phyloP scores from a whole-genome alignment of 2,113 vertebrate genomes.

The Cettia cetti region DNA sequence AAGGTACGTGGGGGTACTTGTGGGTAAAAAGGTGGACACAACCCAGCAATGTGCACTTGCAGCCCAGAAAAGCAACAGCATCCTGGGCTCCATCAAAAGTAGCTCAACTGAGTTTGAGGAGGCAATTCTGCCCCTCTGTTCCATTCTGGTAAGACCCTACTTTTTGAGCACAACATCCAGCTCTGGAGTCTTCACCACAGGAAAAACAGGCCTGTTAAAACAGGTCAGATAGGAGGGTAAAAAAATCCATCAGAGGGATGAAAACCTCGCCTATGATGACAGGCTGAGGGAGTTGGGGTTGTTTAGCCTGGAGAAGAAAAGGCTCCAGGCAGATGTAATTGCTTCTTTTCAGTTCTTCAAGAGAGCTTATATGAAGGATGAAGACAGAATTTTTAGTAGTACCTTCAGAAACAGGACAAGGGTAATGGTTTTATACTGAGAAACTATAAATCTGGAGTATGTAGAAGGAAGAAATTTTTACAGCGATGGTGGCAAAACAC shows the following conservation, averaged over 20 bases:
- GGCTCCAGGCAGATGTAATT: neutral
- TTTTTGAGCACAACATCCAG: rapidly evolving
- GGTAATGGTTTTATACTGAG: neutral
- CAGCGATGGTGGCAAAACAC: rapidly evolving
- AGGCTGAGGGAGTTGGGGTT: neutral
- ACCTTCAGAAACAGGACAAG: neutral
- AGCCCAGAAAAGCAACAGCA: neutral
- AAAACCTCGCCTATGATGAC: neutral
- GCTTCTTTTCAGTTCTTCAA: neutral
- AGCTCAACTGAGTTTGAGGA: rapidly evolving
- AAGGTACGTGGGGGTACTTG: too few species aligned
- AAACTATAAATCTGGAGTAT: neutral
- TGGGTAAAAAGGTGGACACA: neutral
- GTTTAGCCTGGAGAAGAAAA: neutral
- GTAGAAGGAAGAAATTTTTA: neutral
- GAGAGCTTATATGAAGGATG: neutral
- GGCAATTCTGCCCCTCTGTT: neutral
- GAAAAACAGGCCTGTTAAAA: neutral
- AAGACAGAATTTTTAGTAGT: neutral
- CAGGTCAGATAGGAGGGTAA: rapidly evolving
- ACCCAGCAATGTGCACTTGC: rapidly evolving
- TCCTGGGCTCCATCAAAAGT: neutral
- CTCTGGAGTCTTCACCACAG: neutral
- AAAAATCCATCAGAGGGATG: neutral
- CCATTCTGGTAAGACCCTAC: neutral